These are phyloP conservation scores for Phallusia fumigata DNA, from an alignment of 23 tunicate genomes.

Conservation along the genomic window DNA sequence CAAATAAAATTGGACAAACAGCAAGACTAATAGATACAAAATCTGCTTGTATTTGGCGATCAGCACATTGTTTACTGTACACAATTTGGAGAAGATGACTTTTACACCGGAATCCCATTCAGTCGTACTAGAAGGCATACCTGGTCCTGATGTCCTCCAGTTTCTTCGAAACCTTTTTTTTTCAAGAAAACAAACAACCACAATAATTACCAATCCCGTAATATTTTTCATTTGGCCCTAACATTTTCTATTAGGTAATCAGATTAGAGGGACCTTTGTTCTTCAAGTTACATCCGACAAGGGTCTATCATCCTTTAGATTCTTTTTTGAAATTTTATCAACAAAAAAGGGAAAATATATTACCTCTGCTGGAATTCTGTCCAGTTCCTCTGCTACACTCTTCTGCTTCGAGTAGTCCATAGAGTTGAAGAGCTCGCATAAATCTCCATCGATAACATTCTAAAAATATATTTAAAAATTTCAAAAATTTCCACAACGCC, in stretches of 20 bases:
- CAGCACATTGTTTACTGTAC: background rate
- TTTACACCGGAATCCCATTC: background rate
- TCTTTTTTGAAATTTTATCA: background rate
- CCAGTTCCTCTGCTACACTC: conserved; percentile 89
- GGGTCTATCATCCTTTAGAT: background rate
- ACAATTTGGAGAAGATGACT: background rate
- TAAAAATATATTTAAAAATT: background rate
- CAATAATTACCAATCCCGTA: background rate
- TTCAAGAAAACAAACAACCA: background rate
- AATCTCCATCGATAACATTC: conserved; percentile 97
- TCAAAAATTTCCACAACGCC: background rate
- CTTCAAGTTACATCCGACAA: background rate
- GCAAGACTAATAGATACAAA: background rate
- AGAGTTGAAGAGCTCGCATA: conserved; percentile 88
- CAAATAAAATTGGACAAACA: too few species aligned
- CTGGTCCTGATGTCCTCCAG: conserved; percentile 96
- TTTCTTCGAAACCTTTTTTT: conserved; percentile 93
- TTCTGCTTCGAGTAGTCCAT: conserved; percentile 89
- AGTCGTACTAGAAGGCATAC: conserved; percentile 66
- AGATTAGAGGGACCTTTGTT: conserved; percentile 4
- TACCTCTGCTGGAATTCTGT: conserved; percentile 89
- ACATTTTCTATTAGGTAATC: background rate
- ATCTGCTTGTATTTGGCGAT: background rate
- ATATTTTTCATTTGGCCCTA: background rate
- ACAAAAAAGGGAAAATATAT: background rate